Evolutionary conservation across 2,797 vertebrate genomes (phyloP).

Genomic region (Knipowitschia caucasica): DNA sequence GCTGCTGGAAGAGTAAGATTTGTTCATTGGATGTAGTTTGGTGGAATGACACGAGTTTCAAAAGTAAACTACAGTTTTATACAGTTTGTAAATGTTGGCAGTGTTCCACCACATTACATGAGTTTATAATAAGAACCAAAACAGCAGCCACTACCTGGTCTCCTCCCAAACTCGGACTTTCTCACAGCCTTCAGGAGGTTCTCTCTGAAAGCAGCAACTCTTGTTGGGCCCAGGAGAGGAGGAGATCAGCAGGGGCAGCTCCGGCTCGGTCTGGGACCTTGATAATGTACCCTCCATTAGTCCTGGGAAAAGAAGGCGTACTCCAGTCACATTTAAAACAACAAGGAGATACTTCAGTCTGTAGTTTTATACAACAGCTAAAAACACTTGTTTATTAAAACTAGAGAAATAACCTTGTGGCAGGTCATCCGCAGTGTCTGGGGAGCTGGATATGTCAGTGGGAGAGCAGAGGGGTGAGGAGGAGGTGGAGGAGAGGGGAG

Average conservation of each 20-base stretch:
- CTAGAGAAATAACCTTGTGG: constrained; percentile 51
- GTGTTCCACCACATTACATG: too few relatives aligned
- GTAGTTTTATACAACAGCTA: background rate
- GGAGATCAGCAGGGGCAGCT: constrained; percentile 72
- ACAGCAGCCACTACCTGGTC: constrained; percentile 34
- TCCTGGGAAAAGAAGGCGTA: constrained; percentile 20
- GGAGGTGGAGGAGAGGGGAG: constrained; percentile 44
- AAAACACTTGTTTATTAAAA: background rate
- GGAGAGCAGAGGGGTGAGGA: constrained; percentile 56
- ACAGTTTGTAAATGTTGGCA: too few relatives aligned
- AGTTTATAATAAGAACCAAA: background rate
- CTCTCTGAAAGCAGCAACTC: constrained; percentile 86
- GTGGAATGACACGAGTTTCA: too few relatives aligned
- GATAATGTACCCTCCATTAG: constrained; percentile 46
- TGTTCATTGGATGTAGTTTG: too few relatives aligned
- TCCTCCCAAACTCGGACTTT: constrained; percentile 79
- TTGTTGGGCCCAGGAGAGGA: constrained; percentile 88
- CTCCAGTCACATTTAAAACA: background rate
- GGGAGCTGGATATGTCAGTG: constrained; percentile 26
- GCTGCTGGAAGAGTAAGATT: too few relatives aligned
- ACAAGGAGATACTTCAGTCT: background rate
- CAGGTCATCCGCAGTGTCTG: constrained; percentile 49
- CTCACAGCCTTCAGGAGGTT: constrained; percentile 89
- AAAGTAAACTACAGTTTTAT: too few relatives aligned
- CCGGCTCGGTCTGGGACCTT: constrained; percentile 54